phyloP scores from a whole-genome alignment of 1,140 invertebrate species.

The Cherax destructor region DNA sequence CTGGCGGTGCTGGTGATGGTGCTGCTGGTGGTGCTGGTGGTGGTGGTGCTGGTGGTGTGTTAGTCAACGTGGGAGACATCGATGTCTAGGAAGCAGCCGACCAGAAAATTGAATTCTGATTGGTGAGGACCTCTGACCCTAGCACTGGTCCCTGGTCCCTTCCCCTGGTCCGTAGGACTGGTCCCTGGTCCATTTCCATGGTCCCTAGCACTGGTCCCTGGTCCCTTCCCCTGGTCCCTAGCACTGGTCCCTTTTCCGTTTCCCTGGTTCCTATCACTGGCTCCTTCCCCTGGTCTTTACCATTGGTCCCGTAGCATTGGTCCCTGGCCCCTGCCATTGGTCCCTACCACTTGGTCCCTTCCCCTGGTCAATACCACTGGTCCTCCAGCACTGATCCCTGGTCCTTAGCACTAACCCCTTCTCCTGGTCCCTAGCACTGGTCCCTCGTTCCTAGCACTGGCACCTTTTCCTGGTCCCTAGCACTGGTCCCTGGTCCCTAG shows the following conservation, averaged over 20 bases:
- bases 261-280: not conserved
- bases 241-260: not conserved
- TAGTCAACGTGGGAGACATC: not conserved
- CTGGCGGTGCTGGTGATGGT: not conserved
- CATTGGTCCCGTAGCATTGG: not conserved
- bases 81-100: not conserved
- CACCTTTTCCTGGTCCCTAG: not conserved
- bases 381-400: not conserved
- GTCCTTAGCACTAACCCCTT: not conserved
- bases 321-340: not conserved
- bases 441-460: not conserved
- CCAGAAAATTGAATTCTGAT: slow-evolving; percentile 12
- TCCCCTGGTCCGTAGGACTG: not conserved
- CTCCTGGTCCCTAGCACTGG: not conserved
- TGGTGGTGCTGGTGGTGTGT: not conserved
- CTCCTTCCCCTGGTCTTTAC: not conserved
- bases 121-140: not conserved
- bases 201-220: not conserved
- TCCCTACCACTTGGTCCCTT: not conserved
- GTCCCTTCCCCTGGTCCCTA: not conserved
- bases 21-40: not conserved
- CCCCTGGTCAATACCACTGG: not conserved
- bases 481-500: not conserved
- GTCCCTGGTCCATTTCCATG: not conserved
- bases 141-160: not conserved